phyloP scores from a whole-genome alignment of 2,797 vertebrate species.

The Cyclopterus lumpus region DNA sequence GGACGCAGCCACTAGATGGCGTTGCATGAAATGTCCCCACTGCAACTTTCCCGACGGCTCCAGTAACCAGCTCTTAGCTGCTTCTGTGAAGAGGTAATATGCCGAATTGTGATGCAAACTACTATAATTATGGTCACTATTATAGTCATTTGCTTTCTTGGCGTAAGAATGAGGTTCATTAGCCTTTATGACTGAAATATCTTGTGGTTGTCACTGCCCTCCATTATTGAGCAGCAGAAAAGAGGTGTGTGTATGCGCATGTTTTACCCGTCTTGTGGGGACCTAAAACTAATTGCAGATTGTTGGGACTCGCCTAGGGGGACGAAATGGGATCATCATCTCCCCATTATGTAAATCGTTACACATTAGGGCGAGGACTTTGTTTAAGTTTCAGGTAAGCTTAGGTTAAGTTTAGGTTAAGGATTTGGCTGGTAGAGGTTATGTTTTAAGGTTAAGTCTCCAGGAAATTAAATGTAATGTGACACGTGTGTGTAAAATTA shows the following conservation, averaged over 20 bases:
- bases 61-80: conserved; percentile 21
- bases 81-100: conserved; percentile 31
- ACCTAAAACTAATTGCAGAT: background rate
- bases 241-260: too few relatives aligned
- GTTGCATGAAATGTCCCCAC: conserved; percentile 19
- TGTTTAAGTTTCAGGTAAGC: background rate
- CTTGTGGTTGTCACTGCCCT: conserved; percentile 19
- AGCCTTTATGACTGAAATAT: conserved; percentile 52
- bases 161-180: conserved; percentile 41
- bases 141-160: conserved; percentile 49
- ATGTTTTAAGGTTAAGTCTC: background rate
- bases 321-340: background rate
- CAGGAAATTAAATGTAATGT: background rate
- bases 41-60: conserved; percentile 3
- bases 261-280: background rate
- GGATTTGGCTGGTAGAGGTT: background rate
- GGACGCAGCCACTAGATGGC: conserved; percentile 6
- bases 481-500: background rate
- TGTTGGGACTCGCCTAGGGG: background rate
- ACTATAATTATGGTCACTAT: conserved; percentile 54
- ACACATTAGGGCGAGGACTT: background rate
- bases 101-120: conserved; percentile 46
- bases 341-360: background rate
- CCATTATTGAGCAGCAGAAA: conserved; percentile 21
- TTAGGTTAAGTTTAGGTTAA: background rate